Percentiles rank a stretch among this genome's conserved stretches.
Conservation (phyloP, 64 coral and sea anemone species). For the Exaiptasia diaphana region DNA sequence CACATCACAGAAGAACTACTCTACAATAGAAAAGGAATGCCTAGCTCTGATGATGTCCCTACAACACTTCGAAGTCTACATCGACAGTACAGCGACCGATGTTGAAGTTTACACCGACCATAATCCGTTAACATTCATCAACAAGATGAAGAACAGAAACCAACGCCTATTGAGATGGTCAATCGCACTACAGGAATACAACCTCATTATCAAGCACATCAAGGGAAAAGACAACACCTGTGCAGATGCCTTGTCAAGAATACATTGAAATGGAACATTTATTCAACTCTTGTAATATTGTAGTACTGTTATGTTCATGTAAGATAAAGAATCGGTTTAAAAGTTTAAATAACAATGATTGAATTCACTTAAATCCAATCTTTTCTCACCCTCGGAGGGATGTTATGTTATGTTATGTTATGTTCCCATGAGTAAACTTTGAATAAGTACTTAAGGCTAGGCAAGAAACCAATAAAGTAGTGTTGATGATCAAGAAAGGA, state of each 20-base stretch:
- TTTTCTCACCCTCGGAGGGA: no score
- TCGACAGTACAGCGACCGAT: neutral
- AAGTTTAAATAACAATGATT: no score
- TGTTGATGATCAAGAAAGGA: no score
- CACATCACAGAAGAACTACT: neutral
- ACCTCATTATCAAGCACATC: neutral
- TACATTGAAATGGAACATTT: no score
- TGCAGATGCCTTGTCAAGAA: neutral
- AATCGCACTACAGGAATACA: neutral
- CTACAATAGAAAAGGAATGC: conserved; percentile 11
- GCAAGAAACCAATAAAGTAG: no score
- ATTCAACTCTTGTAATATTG: no score
- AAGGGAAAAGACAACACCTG: neutral
- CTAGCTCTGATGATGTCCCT: neutral
- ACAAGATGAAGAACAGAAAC: neutral
- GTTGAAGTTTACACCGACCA: neutral
- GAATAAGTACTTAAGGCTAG: no score
- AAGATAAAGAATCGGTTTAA: no score
- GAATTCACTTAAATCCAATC: no score
- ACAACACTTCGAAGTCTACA: neutral
- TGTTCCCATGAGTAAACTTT: no score
- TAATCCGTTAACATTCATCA: neutral
- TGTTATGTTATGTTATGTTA: no score
- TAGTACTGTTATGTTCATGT: no score
- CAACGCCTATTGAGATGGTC: neutral